Base-by-base conservation (phyloP, 2,888 invertebrate species). In the Nezara viridula region DNA sequence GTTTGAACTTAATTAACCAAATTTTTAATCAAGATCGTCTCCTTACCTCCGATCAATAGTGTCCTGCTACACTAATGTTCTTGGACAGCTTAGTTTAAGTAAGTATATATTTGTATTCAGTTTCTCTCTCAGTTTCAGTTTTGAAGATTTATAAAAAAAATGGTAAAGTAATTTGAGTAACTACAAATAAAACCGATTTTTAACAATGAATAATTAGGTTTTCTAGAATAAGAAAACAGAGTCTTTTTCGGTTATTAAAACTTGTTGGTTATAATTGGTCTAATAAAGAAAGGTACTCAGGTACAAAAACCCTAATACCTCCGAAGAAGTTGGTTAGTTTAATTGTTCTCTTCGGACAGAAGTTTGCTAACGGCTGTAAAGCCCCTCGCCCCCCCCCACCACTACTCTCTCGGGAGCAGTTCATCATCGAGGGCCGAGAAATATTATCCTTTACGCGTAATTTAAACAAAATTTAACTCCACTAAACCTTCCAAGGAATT, bases 381-480 rank as follows among this genome's bases (percentile, higher is more conserved):
- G 19, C 66, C 19, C 16, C 60, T 14, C 27, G 27, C 60, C n/a
- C n/a, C n/a, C n/a, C n/a, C n/a, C n/a, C n/a, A n/a, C n/a, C n/a
- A n/a, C n/a, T n/a, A n/a, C n/a, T 27, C 66, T 37, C 21, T 19
- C 21, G 19, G 37, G 66, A 37, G 9, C 66, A 37, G 66, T 73
- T 21, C 32, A 21, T 73, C 66, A 73, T 73, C 32, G 5, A 19
- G 14, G 32, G 3, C 1, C 32, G 14, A 73, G 32, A 73, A 37
- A 19, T 73, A 73, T 73, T 73, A 73, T 73, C 19, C 66, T 73
- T 73, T 73, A 37, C 7, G 66, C 37, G 37, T 37, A 73, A 73
- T 73, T 73, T 73, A 73, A 73, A 73, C 37, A 37, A 73, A 73
- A 73, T 73, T 73, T 73, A 73, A 73, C 66, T 73, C 37, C 12